phyloP scores from a whole-genome alignment of 1,140 invertebrate species.

The Drosophila guanche region DNA sequence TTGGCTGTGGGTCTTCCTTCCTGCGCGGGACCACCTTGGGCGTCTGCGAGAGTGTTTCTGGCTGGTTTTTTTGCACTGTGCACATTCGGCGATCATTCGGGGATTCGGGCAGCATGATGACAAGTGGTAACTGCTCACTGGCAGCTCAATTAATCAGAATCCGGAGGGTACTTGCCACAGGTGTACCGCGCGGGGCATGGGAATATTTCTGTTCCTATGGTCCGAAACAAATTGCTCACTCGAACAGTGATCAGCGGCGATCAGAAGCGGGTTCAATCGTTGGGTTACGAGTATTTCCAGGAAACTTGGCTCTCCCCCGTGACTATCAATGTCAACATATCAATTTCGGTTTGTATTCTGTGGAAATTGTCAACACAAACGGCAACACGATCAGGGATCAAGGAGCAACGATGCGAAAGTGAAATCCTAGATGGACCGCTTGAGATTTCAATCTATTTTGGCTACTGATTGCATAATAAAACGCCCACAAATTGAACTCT shows the following conservation, averaged over 20 bases:
- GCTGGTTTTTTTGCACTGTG: constrained; percentile 35
- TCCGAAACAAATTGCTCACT: too few relatives aligned
- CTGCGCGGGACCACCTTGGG: constrained; percentile 59
- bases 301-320: constrained; percentile 13
- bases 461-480: constrained; percentile 81
- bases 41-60: constrained; percentile 18
- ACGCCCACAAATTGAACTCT: constrained; percentile 47
- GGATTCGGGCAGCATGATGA: constrained; percentile 36
- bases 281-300: constrained; percentile 6
- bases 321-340: constrained; percentile 74
- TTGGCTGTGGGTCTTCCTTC: constrained; percentile 34
- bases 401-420: constrained; percentile 48
- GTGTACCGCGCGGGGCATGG: constrained; percentile 13
- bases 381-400: constrained; percentile 8
- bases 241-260: too few relatives aligned
- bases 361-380: constrained; percentile 55
- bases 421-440: constrained; percentile 52
- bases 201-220: not conserved
- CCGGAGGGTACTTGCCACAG: constrained; percentile 38
- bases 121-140: constrained; percentile 25
- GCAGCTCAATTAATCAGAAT: constrained; percentile 75
- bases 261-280: too few relatives aligned
- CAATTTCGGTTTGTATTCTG: constrained; percentile 49
- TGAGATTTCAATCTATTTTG: constrained; percentile 44
- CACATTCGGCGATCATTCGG: too few relatives aligned